Evolutionary conservation across 2,797 vertebrate species (phyloP), one percentile per base, ranked within the genome.

Genomic region (Artibeus lituratus): DNA sequence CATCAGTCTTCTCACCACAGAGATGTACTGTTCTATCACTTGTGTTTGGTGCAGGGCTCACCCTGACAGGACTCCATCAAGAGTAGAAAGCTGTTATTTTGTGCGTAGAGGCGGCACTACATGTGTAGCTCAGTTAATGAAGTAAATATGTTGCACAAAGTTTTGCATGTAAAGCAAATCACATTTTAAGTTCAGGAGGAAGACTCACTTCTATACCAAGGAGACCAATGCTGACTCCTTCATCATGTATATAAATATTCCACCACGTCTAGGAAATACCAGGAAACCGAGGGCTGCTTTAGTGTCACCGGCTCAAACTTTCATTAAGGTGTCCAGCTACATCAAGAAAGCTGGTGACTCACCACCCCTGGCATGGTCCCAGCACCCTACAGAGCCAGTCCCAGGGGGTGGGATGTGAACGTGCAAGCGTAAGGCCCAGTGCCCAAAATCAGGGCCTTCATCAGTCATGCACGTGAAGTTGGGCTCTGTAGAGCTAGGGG

Each of bases 281-380:
- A 74, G 87, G 37, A 97, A 95, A 90, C 57, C 59, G 67, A 94
- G 42, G 74, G 44, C 29, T 90, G 51, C 55, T 90, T 72, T 65
- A 78, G 35, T 74, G 57, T 78, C 57, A 12, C 32, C 26, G 6
- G 44, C 53, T 44, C 87, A 84, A 57, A 55, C 0, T 0, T 73
- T 96, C 51, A 57, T 94, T 96, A 91, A 92, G 44, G 83, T 76
- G 73, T 39, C 72, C 91, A 14, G 29, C 72, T 88, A 59, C 32
- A 32, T 35, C 19, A n/a, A 82, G 91, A 65, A 62, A 88, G 67
- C 80, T 37, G 24, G 73, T 77, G 87, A 96, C 62, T 88, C 85
- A 90, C 53, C 73, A 42, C 2, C 8, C 16, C 82, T 37, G 5
- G 21, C 15, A 0, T 78, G 59, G 76, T 35, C 70, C 81, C 59